phyloP scores from a whole-genome alignment of 1,140 invertebrate genomes.

The Riptortus pedestris region DNA sequence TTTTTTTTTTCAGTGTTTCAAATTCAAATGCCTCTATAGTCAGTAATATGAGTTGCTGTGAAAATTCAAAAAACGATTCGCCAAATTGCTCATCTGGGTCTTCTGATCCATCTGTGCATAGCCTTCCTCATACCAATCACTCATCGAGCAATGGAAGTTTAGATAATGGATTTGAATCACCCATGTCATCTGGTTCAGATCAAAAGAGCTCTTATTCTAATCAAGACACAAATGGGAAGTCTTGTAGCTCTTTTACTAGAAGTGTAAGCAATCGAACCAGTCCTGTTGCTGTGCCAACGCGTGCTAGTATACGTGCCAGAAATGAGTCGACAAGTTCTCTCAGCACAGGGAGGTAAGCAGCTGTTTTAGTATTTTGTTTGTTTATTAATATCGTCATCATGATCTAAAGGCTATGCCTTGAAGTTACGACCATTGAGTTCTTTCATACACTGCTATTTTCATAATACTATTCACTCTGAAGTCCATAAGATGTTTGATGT shows the following conservation, averaged over 20 bases:
- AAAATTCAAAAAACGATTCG: neutral
- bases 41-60: conserved; percentile 1
- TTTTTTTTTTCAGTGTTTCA: neutral
- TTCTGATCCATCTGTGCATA: conserved; percentile 13
- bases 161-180: conserved; percentile 6
- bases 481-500: too few species aligned
- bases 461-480: too few species aligned
- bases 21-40: neutral
- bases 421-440: too few species aligned
- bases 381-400: too few species aligned
- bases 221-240: conserved; percentile 13
- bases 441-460: too few species aligned
- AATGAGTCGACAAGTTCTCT: conserved; percentile 46
- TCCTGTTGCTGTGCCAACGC: conserved; percentile 47
- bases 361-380: neutral
- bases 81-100: neutral
- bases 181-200: neutral
- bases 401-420: too few species aligned
- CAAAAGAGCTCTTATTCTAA: neutral
- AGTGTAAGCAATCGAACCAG: conserved; percentile 40
- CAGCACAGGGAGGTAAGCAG: conserved; percentile 38
- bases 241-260: neutral
- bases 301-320: conserved; percentile 41
- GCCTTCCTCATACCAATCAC: conserved; percentile 30
- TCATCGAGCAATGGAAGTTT: neutral